These are phyloP conservation scores for Latheticus oryzae DNA, from an alignment of 2,888 invertebrate species.

Conservation along the genomic window DNA sequence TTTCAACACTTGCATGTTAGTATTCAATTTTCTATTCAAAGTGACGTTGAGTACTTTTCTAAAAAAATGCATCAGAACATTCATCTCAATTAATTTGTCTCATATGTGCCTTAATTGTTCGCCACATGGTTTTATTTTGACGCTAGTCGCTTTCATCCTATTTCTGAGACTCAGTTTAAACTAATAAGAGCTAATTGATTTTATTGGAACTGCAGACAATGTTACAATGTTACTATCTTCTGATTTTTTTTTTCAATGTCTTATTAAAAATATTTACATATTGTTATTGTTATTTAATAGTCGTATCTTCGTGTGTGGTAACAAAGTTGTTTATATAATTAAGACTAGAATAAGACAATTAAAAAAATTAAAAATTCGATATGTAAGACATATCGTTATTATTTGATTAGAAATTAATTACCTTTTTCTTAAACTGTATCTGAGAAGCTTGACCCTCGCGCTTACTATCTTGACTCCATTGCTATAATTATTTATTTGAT, in stretches of 20 bases:
- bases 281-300: not conserved
- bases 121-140: slow-evolving; percentile 5
- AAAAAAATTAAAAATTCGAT: slow-evolving; percentile 8
- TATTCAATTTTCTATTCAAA: no score
- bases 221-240: no score
- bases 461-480: slow-evolving; percentile 29
- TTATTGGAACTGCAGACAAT: slow-evolving; percentile 20
- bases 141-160: slow-evolving; percentile 2
- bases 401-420: slow-evolving; percentile 33
- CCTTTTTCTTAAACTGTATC: slow-evolving; percentile 31
- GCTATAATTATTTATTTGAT: slow-evolving; percentile 30
- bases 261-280: not conserved
- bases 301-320: slow-evolving; percentile 20
- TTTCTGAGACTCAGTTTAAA: slow-evolving; percentile 16
- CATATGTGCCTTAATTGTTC: slow-evolving; percentile 17
- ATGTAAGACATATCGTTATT: slow-evolving; percentile 14
- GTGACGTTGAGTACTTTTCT: no score
- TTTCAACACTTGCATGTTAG: no score
- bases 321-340: slow-evolving; percentile 13
- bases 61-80: no score
- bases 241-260: not conserved
- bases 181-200: slow-evolving; percentile 24
- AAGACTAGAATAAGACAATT: slow-evolving; percentile 7
- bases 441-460: slow-evolving; percentile 27
- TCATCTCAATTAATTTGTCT: slow-evolving; percentile 16